Evolutionary conservation across 1,140 invertebrate species (phyloP).

Genomic region (Drosophila hydei): DNA sequence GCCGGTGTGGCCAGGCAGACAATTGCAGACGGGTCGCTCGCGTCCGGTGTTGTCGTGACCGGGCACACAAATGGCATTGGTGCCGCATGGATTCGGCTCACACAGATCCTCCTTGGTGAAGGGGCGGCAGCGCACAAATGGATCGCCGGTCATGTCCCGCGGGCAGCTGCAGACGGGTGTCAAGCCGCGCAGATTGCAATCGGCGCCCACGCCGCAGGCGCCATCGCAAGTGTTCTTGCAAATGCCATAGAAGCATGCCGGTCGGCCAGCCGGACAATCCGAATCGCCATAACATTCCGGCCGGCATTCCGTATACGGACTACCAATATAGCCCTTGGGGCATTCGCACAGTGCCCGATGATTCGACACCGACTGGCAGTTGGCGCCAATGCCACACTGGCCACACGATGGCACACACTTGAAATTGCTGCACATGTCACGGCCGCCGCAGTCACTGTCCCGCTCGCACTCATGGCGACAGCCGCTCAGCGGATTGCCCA

Average conservation of each 20-base stretch:
- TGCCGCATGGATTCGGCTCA: slow-evolving; percentile 93
- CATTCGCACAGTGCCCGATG: slow-evolving; percentile 93
- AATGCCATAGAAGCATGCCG: slow-evolving; percentile 91
- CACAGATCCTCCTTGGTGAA: slow-evolving; percentile 93
- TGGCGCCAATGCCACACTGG: slow-evolving; percentile 91
- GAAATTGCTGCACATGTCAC: slow-evolving; percentile 89
- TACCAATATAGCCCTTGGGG: slow-evolving; percentile 91
- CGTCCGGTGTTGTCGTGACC: slow-evolving; percentile 92
- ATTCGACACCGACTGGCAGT: slow-evolving; percentile 89
- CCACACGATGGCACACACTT: slow-evolving; percentile 91
- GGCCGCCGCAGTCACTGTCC: slow-evolving; percentile 89
- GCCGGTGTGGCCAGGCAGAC: slow-evolving; percentile 91
- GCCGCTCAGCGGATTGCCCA: slow-evolving; percentile 89
- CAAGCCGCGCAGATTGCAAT: slow-evolving; percentile 87
- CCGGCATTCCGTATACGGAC: slow-evolving; percentile 88
- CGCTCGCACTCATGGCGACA: slow-evolving; percentile 90
- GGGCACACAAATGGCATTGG: slow-evolving; percentile 91
- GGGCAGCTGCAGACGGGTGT: slow-evolving; percentile 94
- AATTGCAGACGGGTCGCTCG: slow-evolving; percentile 90
- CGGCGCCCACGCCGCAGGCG: slow-evolving; percentile 91
- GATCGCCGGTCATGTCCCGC: slow-evolving; percentile 93
- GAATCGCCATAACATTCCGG: slow-evolving; percentile 89
- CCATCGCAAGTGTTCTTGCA: slow-evolving; percentile 92
- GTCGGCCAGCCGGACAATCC: slow-evolving; percentile 90
- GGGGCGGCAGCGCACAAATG: slow-evolving; percentile 91